A percentile compares a stretch with the other conserved stretches of the same genome.
Evolutionary conservation across 2,113 vertebrate genomes (phyloP).

Genomic region (Lutjanus erythropterus): DNA sequence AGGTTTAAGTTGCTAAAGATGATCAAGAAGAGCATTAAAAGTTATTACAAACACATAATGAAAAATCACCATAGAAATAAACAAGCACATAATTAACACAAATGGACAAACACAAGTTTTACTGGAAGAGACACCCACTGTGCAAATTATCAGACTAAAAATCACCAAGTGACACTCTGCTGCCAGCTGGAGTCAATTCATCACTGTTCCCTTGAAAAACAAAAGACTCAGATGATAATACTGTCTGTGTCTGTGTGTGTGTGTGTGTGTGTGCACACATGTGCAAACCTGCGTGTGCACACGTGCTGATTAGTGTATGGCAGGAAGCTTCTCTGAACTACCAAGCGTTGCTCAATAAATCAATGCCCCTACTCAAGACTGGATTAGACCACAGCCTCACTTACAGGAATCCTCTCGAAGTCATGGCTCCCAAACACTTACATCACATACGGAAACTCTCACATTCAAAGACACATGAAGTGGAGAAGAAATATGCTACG

Average conservation of each 20-base stretch:
- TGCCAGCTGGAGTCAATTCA: conserved; percentile 10
- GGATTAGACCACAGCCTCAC: conserved; percentile 70
- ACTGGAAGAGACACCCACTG: conserved; percentile 1
- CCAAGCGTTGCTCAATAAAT: conserved; percentile 75
- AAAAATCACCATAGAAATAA: not conserved
- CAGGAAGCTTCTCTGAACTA: conserved; percentile 50
- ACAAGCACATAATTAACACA: too few species aligned
- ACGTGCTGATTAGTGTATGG: conserved; percentile 53
- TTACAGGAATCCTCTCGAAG: conserved; percentile 54
- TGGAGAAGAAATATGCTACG: not conserved
- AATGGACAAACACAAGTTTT: not conserved
- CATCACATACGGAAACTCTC: conserved; percentile 16
- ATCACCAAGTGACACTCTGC: not conserved
- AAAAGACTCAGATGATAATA: conserved; percentile 11
- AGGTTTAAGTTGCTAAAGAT: not conserved
- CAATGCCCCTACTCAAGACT: conserved; percentile 67
- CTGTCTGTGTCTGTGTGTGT: conserved; percentile 6
- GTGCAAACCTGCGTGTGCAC: not conserved
- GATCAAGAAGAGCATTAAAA: not conserved
- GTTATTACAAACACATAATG: too few species aligned
- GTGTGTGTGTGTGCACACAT: not conserved
- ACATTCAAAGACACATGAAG: conserved; percentile 1
- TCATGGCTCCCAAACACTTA: conserved; percentile 26
- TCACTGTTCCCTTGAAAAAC: not conserved
- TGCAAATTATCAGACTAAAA: not conserved